These are phyloP conservation scores for Antrozous pallidus DNA, from an alignment of 2,797 vertebrate genomes.

Conservation along the genomic window DNA sequence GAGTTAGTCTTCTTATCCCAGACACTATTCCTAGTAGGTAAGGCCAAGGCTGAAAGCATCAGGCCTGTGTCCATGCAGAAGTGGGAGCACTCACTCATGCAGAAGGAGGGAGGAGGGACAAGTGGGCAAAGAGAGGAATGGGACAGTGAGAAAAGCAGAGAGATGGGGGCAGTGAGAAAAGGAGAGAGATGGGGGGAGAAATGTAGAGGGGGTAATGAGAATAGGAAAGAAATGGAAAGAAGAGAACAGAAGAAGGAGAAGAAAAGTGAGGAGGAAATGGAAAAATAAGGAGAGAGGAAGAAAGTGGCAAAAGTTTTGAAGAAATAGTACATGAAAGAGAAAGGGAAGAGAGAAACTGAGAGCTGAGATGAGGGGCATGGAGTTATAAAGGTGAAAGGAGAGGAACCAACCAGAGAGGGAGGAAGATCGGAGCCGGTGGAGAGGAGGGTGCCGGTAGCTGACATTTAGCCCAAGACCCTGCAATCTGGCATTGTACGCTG, in stretches of 20 bases:
- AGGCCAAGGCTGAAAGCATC: conserved; percentile 43
- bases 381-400: background rate
- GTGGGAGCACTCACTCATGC: conserved; percentile 38
- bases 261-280: background rate
- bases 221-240: background rate
- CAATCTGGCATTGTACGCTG: conserved; percentile 87
- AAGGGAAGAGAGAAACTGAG: background rate
- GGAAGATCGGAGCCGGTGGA: conserved; percentile 91
- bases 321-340: background rate
- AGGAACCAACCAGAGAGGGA: conserved; percentile 91
- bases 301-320: background rate
- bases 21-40: background rate
- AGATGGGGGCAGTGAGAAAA: background rate
- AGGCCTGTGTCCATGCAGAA: conserved; percentile 42
- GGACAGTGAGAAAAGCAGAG: background rate
- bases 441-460: conserved; percentile 81
- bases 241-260: background rate
- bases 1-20: background rate
- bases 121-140: background rate
- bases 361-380: background rate
- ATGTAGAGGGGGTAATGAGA: background rate
- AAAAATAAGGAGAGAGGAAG: background rate
- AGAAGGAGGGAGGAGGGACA: background rate
- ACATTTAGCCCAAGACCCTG: conserved; percentile 80
- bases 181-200: background rate